Evolutionary conservation across 2,113 vertebrate genomes (phyloP).

Genomic region (Nymphicus hollandicus): DNA sequence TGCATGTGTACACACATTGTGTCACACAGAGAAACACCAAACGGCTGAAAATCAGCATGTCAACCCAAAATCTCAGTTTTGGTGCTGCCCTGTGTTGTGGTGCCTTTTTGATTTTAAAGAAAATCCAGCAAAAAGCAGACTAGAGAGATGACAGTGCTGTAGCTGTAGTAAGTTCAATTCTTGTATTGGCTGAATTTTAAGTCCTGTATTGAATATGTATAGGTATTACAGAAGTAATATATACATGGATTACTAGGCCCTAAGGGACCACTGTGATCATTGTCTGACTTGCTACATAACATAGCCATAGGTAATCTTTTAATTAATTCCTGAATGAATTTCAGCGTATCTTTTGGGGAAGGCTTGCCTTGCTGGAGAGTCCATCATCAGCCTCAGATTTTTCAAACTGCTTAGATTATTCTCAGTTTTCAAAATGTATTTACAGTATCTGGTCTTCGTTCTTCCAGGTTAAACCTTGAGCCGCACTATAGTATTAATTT

Average conservation of each 20-base stretch:
- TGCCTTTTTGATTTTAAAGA: background rate
- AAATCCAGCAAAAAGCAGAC: background rate
- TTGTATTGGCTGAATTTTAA: background rate
- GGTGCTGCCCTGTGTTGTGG: background rate
- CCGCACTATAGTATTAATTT: background rate
- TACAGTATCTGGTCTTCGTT: background rate
- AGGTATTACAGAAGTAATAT: background rate
- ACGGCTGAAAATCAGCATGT: background rate
- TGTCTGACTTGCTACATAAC: background rate
- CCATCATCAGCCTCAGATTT: background rate
- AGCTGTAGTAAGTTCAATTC: background rate
- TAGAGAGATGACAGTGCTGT: background rate
- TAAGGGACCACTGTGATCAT: background rate
- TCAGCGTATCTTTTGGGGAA: background rate
- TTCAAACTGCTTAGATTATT: background rate
- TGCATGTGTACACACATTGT: background rate
- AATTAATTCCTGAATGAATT: background rate
- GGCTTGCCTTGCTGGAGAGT: background rate
- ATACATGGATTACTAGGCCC: background rate
- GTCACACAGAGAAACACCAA: background rate
- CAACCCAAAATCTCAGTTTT: background rate
- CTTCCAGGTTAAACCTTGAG: background rate
- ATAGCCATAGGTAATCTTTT: background rate
- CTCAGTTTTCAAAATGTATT: background rate
- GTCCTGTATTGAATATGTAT: background rate